A percentile compares a stretch with the other conserved stretches of the same genome.
phyloP scores from a whole-genome alignment of 2,113 vertebrate species.

The Mormyrus iriodes region DNA sequence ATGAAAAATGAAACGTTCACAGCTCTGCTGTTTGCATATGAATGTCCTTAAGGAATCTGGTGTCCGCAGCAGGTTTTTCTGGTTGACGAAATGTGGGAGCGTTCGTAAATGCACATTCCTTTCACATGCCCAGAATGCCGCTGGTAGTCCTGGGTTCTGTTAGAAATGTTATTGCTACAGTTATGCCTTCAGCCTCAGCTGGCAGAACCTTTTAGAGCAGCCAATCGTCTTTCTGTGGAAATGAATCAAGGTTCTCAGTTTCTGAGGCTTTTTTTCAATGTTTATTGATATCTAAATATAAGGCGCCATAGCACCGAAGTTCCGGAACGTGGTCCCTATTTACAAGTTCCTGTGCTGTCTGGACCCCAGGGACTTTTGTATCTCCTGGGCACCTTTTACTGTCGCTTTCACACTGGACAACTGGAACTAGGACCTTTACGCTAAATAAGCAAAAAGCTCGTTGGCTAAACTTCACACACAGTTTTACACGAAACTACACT shows the following conservation, averaged over 20 bases:
- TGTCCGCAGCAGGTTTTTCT: slow-evolving; percentile 48
- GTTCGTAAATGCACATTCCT: slow-evolving; percentile 29
- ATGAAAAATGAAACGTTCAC: not conserved
- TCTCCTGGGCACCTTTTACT: not conserved
- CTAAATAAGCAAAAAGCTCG: not conserved
- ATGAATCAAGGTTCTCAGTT: not conserved
- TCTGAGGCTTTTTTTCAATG: not conserved
- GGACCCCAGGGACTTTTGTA: not conserved
- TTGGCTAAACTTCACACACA: not conserved
- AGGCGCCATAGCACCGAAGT: not conserved
- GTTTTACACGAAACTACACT: not conserved
- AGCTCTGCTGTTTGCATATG: slow-evolving; percentile 23
- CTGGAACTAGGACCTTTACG: not conserved
- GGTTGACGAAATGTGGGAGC: slow-evolving; percentile 46
- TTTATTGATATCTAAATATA: not conserved
- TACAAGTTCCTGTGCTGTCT: not conserved
- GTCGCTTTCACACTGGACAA: not conserved
- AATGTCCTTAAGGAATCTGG: slow-evolving; percentile 29
- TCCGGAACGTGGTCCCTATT: not conserved
- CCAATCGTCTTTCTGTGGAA: not conserved
- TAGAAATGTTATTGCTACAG: not conserved
- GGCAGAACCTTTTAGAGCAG: not conserved
- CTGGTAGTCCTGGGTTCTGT: not conserved
- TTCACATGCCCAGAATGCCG: not conserved
- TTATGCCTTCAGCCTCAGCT: not conserved